These are phyloP conservation scores for Furcula furcula DNA, from an alignment of 2,888 invertebrate genomes.

Conservation along the genomic window DNA sequence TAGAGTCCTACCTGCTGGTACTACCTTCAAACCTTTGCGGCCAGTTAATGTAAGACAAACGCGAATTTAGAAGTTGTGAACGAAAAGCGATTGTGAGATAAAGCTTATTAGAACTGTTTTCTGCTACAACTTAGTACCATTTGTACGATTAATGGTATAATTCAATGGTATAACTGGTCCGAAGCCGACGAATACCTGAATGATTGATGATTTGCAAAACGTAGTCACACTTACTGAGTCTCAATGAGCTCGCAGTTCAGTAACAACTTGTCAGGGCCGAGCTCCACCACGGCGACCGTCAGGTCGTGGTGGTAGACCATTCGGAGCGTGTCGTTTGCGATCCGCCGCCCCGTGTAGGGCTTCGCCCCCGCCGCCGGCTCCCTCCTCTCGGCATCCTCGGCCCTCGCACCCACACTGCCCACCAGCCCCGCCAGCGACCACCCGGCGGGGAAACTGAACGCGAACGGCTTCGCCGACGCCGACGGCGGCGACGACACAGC, in stretches of 20 bases:
- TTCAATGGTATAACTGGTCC: no score
- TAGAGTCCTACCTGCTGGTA: no score
- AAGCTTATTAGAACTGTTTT: no score
- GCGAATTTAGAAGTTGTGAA: no score
- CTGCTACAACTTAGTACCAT: no score
- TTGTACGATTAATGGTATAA: no score
- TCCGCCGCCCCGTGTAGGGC: conserved; percentile 84
- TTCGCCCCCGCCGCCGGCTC: conserved; percentile 74
- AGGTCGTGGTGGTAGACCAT: conserved; percentile 92
- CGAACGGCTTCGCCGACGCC: conserved; percentile 73
- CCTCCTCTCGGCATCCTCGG: conserved; percentile 51
- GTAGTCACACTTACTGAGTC: conserved; percentile 95
- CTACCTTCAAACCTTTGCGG: no score
- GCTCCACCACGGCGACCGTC: conserved; percentile 91
- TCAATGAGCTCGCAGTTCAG: conserved; percentile 92
- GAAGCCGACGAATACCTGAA: no score
- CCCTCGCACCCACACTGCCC: conserved; percentile 59
- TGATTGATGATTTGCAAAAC: no score
- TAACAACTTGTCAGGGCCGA: conserved; percentile 86
- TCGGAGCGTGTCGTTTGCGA: conserved; percentile 84
- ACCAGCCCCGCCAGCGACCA: conserved; percentile 74
- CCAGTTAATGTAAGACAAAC: no score
- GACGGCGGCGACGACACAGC: conserved; percentile 70
- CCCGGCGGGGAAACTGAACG: conserved; percentile 70
- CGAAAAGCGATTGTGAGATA: no score